Conservation (phyloP, 2,113 vertebrate species). For the Narcine bancroftii region DNA sequence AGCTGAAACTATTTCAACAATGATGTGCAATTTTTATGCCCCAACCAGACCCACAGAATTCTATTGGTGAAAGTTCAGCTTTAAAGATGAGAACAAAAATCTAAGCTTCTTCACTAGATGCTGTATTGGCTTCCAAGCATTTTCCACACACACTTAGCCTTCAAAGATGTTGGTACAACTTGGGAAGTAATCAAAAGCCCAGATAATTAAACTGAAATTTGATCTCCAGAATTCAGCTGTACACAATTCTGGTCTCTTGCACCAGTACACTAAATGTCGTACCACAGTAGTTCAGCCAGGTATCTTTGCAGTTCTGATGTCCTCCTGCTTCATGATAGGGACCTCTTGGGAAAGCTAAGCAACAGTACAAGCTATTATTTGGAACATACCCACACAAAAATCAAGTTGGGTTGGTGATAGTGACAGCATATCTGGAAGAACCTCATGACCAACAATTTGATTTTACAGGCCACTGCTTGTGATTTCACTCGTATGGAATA, state of each 20-base stretch:
- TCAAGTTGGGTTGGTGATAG: slow-evolving; percentile 38
- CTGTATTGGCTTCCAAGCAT: neutral
- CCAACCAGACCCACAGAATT: neutral
- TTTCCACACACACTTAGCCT: neutral
- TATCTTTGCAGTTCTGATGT: slow-evolving; percentile 61
- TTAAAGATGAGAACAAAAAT: no score
- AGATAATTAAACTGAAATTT: neutral
- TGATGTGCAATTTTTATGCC: neutral
- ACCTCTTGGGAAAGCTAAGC: slow-evolving; percentile 65
- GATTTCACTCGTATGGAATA: neutral
- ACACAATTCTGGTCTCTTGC: neutral
- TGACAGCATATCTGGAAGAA: slow-evolving; percentile 43
- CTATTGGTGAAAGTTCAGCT: neutral
- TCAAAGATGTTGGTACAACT: no score
- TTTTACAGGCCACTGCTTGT: slow-evolving; percentile 48
- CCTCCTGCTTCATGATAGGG: slow-evolving; percentile 59
- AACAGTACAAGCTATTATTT: slow-evolving; percentile 52
- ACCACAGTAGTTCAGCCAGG: slow-evolving; percentile 62
- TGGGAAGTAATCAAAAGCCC: neutral
- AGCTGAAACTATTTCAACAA: neutral
- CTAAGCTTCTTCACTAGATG: neutral
- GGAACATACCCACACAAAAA: slow-evolving; percentile 14
- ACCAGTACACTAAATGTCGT: slow-evolving; percentile 41
- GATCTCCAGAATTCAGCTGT: neutral
- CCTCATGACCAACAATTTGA: slow-evolving; percentile 51